These are phyloP conservation scores for Hyperopisus bebe DNA, from an alignment of 2,113 vertebrate species.

Conservation along the genomic window DNA sequence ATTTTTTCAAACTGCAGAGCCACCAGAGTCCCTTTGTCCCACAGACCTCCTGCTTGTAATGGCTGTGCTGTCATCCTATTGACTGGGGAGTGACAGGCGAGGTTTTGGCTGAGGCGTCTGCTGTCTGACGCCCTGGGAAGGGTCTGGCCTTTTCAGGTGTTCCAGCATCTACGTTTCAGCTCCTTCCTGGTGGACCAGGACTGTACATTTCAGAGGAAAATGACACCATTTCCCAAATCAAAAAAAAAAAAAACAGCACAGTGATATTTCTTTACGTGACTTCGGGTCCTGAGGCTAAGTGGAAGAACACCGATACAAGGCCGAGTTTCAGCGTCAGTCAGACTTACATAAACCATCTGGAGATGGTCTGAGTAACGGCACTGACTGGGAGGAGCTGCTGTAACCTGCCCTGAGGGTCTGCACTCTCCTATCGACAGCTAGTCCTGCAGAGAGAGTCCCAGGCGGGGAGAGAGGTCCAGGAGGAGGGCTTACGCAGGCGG, in stretches of 20 bases:
- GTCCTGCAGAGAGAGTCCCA: not conserved
- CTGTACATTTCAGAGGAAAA: not conserved
- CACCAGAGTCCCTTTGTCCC: not conserved
- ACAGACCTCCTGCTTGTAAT: not conserved
- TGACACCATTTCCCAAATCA: not conserved
- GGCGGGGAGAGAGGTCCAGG: not conserved
- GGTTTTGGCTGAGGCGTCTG: not conserved
- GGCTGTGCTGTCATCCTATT: not conserved
- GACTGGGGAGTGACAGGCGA: not conserved
- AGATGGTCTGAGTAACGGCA: not conserved
- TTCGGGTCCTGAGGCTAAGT: not conserved
- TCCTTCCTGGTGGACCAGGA: not conserved
- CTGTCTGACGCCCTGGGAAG: not conserved
- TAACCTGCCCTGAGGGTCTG: not conserved
- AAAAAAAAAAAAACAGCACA: not conserved
- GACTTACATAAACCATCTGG: not conserved
- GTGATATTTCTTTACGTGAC: not conserved
- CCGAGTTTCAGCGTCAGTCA: not conserved
- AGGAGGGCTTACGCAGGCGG: not conserved
- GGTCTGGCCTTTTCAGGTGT: not conserved
- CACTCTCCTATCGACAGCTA: not conserved
- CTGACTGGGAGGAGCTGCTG: not conserved
- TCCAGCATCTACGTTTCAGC: not conserved
- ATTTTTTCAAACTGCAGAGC: not conserved
- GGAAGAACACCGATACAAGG: not conserved